These are phyloP conservation scores for Liopterus haemorrhoidalis DNA, from an alignment of 2,888 invertebrate species.

Conservation along the genomic window DNA sequence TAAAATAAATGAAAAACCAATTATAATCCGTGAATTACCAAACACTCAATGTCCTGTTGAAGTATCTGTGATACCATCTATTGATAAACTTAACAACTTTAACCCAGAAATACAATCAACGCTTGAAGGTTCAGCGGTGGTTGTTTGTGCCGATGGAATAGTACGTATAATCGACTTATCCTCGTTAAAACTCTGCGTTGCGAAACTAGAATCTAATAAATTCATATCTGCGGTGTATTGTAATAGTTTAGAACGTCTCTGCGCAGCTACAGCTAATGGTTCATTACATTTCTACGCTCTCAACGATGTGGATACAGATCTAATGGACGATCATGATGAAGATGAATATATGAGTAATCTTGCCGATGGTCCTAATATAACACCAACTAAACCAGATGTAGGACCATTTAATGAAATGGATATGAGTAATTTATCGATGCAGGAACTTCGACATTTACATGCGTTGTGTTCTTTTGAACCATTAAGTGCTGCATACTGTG, in stretches of 20 bases:
- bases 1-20: conserved; percentile 55
- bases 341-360: conserved; percentile 53
- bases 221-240: conserved; percentile 82
- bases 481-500: conserved; percentile 65
- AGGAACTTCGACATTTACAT: conserved; percentile 55
- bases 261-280: conserved; percentile 75
- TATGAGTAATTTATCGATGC: too few species aligned
- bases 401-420: conserved; percentile 4
- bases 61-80: conserved; percentile 59
- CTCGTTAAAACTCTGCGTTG: conserved; percentile 64
- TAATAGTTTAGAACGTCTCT: conserved; percentile 79
- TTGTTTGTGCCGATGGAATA: conserved; percentile 69
- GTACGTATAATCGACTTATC: conserved; percentile 66
- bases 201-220: conserved; percentile 60
- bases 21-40: conserved; percentile 56
- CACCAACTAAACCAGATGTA: conserved; percentile 24
- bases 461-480: conserved; percentile 72
- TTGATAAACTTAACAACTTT: conserved; percentile 38
- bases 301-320: conserved; percentile 66
- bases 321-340: conserved; percentile 66
- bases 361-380: conserved; percentile 27
- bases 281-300: conserved; percentile 77
- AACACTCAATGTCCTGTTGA: conserved; percentile 63
- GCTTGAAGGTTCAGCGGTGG: conserved; percentile 58
- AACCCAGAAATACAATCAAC: conserved; percentile 31